Evolutionary conservation across 2,113 vertebrate genomes (phyloP).

Genomic region (Tychaedon coryphoeus): DNA sequence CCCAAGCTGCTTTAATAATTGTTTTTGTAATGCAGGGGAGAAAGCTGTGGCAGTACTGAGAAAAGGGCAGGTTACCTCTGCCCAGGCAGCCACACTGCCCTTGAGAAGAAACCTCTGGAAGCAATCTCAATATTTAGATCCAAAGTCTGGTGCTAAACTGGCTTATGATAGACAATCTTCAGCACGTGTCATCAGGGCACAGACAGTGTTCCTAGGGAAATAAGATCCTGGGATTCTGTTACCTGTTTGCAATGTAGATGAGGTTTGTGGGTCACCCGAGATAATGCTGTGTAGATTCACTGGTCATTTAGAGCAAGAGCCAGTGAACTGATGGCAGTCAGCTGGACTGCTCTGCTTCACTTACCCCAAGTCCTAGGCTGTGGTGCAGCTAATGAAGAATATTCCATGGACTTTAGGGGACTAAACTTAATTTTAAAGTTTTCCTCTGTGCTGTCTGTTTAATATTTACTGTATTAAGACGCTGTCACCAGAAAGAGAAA

Average conservation of each 20-base stretch:
- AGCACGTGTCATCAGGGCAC: neutral
- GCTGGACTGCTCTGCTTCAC: neutral
- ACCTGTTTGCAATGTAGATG: neutral
- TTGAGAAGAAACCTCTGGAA: neutral
- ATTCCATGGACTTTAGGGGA: neutral
- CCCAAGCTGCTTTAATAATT: neutral
- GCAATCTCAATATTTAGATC: neutral
- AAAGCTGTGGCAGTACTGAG: neutral
- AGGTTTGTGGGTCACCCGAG: neutral
- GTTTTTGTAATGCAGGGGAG: neutral
- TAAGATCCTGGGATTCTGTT: neutral
- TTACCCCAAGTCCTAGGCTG: neutral
- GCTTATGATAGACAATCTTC: neutral
- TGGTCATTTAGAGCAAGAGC: neutral
- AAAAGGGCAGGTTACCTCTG: neutral
- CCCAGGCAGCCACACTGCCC: neutral
- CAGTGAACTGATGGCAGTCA: neutral
- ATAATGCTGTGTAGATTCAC: neutral
- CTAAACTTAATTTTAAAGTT: neutral
- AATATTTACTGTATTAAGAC: neutral
- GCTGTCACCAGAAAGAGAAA: neutral
- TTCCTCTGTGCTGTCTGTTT: neutral
- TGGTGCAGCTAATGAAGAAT: neutral
- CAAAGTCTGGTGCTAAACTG: neutral
- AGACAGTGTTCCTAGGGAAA: neutral